A percentile compares a stretch with the other conserved stretches of the same genome.
phyloP scores from a whole-genome alignment of 2,113 vertebrate genomes.

The Microtus pennsylvanicus region DNA sequence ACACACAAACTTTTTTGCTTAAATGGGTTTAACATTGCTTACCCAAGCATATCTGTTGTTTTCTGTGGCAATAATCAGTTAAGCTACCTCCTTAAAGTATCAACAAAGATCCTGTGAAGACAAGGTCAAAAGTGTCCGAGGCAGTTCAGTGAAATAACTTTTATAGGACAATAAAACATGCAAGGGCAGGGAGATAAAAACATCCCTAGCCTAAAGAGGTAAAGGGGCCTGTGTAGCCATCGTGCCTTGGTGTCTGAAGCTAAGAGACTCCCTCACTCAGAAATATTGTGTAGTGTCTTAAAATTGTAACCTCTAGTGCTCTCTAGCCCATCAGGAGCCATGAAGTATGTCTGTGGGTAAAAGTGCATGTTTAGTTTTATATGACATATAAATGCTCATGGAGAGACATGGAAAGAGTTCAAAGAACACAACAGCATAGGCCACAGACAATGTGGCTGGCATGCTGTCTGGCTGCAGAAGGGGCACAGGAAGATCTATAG shows the following conservation, averaged over 20 bases:
- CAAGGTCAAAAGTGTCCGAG: slow-evolving; percentile 54
- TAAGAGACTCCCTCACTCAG: neutral
- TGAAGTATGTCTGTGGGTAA: neutral
- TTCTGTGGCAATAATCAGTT: neutral
- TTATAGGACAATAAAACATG: neutral
- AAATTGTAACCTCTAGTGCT: neutral
- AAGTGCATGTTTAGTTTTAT: neutral
- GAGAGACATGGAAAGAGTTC: neutral
- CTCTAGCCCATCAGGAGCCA: neutral
- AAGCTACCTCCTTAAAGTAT: neutral
- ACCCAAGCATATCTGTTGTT: no score
- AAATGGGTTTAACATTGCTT: no score
- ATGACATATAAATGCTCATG: neutral
- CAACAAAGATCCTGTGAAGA: neutral
- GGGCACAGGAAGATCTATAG: neutral
- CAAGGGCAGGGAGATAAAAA: neutral
- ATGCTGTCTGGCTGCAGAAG: neutral
- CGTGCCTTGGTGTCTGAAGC: neutral
- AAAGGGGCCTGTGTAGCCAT: neutral
- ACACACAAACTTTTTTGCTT: no score
- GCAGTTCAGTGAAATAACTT: slow-evolving; percentile 29
- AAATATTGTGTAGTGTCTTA: neutral
- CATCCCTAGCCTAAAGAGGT: neutral
- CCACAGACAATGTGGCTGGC: neutral
- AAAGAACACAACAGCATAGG: neutral